Conservation (phyloP, 1,140 invertebrate genomes). For the Heterodera carotae region DNA sequence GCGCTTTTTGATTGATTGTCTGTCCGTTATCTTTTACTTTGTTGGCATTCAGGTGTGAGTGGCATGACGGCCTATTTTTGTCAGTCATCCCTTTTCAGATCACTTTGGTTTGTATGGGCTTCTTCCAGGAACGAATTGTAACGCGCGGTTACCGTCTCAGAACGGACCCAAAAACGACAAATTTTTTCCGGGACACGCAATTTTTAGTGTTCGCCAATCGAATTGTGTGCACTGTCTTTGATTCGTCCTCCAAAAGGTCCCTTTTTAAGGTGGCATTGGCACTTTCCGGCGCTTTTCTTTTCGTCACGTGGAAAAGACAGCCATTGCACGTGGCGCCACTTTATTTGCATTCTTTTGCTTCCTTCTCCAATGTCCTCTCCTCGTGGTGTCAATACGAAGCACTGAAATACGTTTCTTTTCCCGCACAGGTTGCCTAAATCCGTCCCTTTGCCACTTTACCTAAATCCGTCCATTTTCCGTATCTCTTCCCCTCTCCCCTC, state of each 20-base stretch:
- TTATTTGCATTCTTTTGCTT: conserved; percentile 94
- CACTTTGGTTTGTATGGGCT: conserved; percentile 60
- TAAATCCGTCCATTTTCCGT: conserved; percentile 2
- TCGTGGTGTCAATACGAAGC: conserved; percentile 99
- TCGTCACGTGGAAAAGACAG: conserved; percentile 46
- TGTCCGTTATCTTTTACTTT: conserved; percentile 48
- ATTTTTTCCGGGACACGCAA: conserved; percentile 61
- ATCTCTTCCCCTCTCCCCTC: neutral
- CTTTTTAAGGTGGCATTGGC: conserved; percentile 20
- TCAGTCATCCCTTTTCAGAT: conserved; percentile 40
- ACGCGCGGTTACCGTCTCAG: conserved; percentile 50
- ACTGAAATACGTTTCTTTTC: conserved; percentile 95
- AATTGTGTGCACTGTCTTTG: conserved; percentile 47
- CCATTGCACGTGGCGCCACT: conserved; percentile 74
- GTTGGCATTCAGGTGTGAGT: conserved; percentile 58
- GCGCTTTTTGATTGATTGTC: conserved; percentile 44
- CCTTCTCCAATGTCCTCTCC: conserved; percentile 95
- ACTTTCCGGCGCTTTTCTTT: conserved; percentile 44
- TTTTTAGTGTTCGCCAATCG: conserved; percentile 62
- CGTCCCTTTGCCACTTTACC: neutral
- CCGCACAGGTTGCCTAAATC: conserved; percentile 78
- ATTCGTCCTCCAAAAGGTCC: neutral
- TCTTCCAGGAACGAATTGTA: conserved; percentile 62
- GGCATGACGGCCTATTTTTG: neutral
- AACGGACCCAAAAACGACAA: conserved; percentile 19